Base-by-base conservation (phyloP, 1,140 invertebrate species). In the Spodoptera litura region DNA sequence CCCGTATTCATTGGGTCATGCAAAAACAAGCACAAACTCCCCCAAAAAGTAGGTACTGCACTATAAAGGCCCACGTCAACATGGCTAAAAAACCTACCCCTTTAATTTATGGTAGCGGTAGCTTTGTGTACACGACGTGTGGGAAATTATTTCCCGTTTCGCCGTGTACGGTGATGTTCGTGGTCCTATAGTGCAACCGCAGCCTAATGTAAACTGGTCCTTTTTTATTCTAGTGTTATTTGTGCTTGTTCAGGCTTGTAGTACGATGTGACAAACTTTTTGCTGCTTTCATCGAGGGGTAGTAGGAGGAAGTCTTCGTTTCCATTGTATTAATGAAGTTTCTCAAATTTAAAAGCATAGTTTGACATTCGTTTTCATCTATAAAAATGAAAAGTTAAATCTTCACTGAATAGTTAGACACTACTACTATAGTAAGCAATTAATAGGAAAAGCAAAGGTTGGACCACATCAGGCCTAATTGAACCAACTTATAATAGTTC, bases 51-150 rank as follows among this genome's bases (percentile, higher is more conserved):
- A n/a, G n/a, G n/a, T 4, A 38, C 61, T 64, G 61, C 61, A 64
- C 61, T 20, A 49, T n/a, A 64, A 64, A 62, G 35, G 38, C 61
- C 15, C 38, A 64, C 38, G 15, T 64, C 38, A 3, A 64, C 38
- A 64, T 44, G 61, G 10, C 38, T 15, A 49, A 64, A 49, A 25
- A 31, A 11, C 61, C 35, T 44, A 38, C 61, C 38, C 35, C 44
- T 64, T 64, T 64, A 64, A 64, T 64, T 64, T 64, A 64, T 49
- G 38, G 61, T n/a, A 44, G 61, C 9, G 61, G 61, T 15, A 64
- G 61, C 61, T 64, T 64, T 64, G 61, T 64, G 58, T 31, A 64
- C 38, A 20, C 38, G 35, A 20, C 61, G 61, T 64, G 61, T 64
- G 61, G 38, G 38, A 64, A 64, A 64, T 64, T 64, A 64, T 64